Base-by-base conservation (phyloP, 2,797 vertebrate species). In the Pseudopleuronectes americanus region DNA sequence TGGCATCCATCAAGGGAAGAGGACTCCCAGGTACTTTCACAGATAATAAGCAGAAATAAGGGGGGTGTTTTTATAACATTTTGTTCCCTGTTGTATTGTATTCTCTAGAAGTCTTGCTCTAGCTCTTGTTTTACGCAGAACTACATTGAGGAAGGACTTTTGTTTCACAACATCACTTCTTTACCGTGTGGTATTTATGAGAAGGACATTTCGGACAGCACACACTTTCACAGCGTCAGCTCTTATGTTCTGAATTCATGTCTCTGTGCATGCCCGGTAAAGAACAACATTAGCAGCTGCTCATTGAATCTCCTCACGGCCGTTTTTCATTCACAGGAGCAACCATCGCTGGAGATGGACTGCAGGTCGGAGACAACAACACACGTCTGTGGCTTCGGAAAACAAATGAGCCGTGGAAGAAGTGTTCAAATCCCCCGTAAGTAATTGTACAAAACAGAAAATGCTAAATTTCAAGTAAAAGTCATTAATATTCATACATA, bases 251-350 rank as follows among this genome's bases (percentile, higher is more conserved):
- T 61, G 33, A 56, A 12, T 47, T 52, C 33, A 19, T 31, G 55
- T 23, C 3, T 4, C n/a, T 41, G 22, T 22, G 31, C 3, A 8
- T 1, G 36, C 33, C 19, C 66, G 6, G 3, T 69, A 5, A 52
- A 58, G 24, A 9, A 10, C 24, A 45, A 33, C 47, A 56, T 51
- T 1, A 68, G 66, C 52, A 13, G 55, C 57, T 52, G 51, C 49
- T 70, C 9, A 16, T 1, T 67, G 64, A 73, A 54, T 52, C 62
- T 77, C 64, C 58, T 66, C 16, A 13, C 2, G 3, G 55, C 31
- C 68, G 51, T 41, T 68, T 77, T 23, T 72, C 31, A 13, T 76
- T 73, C 43, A 60, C 76, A 84, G 87, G 80, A 13, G 28, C 2
- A 28, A n/a, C 26, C 3, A 12, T 31, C 17, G 24, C 52, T n/a